Evolutionary conservation across 37 sponge, comb jelly and placozoan species (phyloP).

Genomic region (Ephydatia muelleri): DNA sequence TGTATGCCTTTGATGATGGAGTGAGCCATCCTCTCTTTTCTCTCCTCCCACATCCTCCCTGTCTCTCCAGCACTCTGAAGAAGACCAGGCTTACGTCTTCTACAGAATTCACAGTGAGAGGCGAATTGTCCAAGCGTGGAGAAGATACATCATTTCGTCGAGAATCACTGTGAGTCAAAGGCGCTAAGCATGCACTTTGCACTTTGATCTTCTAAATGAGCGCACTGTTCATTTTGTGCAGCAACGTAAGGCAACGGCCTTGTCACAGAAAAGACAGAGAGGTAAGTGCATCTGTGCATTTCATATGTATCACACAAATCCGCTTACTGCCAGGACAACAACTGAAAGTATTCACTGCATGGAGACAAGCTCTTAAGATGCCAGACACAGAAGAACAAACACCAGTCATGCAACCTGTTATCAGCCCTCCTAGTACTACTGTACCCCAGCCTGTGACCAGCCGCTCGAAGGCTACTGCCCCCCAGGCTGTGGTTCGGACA

Average conservation of each 20-base stretch:
- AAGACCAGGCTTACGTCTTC: conserved; percentile 36
- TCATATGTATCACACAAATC: not conserved
- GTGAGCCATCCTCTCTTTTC: no score
- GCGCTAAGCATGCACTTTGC: not conserved
- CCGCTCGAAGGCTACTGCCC: not conserved
- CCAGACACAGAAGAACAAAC: not conserved
- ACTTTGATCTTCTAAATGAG: no score
- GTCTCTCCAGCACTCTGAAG: conserved; percentile 14
- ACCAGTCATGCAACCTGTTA: no score
- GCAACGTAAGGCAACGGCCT: conserved; percentile 50
- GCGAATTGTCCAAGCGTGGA: conserved; percentile 47
- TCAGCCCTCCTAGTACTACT: no score
- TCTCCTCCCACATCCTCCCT: not conserved
- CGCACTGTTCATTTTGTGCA: conserved; percentile 10
- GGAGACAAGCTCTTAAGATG: conserved; percentile 55
- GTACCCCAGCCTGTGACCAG: no score
- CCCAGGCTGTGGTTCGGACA: not conserved
- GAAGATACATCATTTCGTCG: conserved; percentile 53
- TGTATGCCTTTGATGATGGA: no score
- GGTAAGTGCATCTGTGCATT: conserved; percentile 19
- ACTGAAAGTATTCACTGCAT: conserved; percentile 52
- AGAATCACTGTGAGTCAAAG: conserved; percentile 43
- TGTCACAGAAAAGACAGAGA: conserved; percentile 46
- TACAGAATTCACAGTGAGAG: conserved; percentile 23
- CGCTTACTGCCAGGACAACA: conserved; percentile 1